Evolutionary conservation across 2,113 vertebrate species (phyloP).

Genomic region (Python bivittatus): DNA sequence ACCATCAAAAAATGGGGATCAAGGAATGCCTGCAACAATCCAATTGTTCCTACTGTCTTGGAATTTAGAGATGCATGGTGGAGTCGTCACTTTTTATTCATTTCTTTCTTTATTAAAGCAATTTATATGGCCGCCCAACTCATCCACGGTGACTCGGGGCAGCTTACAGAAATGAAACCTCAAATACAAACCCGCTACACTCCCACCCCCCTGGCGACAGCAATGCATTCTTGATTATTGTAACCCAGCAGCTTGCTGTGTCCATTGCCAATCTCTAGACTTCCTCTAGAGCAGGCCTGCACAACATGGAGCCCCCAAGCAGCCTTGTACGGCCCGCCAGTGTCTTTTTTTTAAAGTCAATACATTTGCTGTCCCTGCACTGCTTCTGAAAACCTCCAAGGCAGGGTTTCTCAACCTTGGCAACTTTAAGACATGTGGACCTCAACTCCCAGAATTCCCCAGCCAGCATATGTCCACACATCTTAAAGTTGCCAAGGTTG

Average conservation of each 20-base stretch:
- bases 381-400: not conserved
- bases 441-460: too few species aligned
- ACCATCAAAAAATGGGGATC: not conserved
- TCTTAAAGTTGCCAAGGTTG: too few species aligned
- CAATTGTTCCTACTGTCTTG: not conserved
- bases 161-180: too few species aligned
- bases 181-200: too few species aligned
- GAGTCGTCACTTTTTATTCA: too few species aligned
- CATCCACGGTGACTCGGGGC: too few species aligned
- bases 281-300: not conserved
- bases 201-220: too few species aligned
- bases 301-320: not conserved
- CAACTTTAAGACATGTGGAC: too few species aligned
- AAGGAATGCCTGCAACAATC: not conserved
- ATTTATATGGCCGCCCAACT: too few species aligned
- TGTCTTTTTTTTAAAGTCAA: not conserved
- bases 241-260: not conserved
- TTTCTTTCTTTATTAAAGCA: too few species aligned
- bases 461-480: too few species aligned
- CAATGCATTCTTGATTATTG: not conserved
- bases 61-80: not conserved
- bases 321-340: not conserved
- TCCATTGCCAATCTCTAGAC: not conserved
- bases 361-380: not conserved
- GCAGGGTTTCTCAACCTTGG: too few species aligned